Conservation (phyloP, 2,888 invertebrate genomes). For the Diaphora mendica region DNA sequence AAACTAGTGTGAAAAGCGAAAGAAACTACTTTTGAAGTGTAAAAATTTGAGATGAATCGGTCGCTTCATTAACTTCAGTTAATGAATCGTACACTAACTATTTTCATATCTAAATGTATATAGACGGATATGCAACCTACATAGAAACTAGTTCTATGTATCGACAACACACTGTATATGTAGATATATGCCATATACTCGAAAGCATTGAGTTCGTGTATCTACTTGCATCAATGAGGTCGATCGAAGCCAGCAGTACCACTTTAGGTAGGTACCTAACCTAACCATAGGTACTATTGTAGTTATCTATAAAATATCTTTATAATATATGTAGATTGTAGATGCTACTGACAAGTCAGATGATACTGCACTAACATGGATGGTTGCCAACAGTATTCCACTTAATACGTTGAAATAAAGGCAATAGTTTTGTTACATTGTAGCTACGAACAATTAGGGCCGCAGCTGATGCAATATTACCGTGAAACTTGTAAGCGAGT, state of each 20-base stretch:
- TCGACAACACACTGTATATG: not conserved
- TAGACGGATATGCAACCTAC: not conserved
- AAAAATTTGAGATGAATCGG: too few species aligned
- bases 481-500: slow-evolving; percentile 24
- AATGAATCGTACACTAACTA: too few species aligned
- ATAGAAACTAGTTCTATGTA: not conserved
- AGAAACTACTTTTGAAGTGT: too few species aligned
- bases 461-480: slow-evolving; percentile 43
- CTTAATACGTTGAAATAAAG: not conserved
- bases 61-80: too few species aligned
- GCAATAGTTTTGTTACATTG: not conserved
- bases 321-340: not conserved
- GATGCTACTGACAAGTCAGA: not conserved
- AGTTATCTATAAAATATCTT: not conserved
- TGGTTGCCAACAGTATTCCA: not conserved
- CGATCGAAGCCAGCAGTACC: not conserved
- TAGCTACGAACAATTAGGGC: slow-evolving; percentile 17
- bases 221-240: not conserved
- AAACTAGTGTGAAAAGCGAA: too few species aligned
- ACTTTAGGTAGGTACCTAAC: not conserved
- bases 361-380: not conserved
- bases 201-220: not conserved
- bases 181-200: not conserved
- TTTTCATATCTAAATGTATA: too few species aligned
- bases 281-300: not conserved